phyloP scores from a whole-genome alignment of 1,140 invertebrate species.

The Scylla paramamosain region DNA sequence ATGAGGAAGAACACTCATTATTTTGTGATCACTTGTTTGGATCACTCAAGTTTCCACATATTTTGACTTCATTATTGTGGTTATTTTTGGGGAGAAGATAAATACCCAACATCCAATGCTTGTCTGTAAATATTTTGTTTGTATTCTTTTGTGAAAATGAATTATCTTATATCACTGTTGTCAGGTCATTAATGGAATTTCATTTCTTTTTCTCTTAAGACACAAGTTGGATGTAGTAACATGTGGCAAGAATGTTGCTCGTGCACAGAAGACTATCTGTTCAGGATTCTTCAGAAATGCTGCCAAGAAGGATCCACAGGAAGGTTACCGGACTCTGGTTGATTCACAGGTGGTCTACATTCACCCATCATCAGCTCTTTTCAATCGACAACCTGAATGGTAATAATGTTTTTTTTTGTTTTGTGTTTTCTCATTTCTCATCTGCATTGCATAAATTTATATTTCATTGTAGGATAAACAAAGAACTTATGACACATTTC shows the following conservation, averaged over 20 bases:
- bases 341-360: constrained; percentile 99
- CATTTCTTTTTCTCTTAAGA: constrained; percentile 79
- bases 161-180: not conserved
- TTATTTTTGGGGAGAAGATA: no score
- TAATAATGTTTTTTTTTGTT: not conserved
- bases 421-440: not conserved
- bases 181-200: not conserved
- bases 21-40: no score
- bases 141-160: no score
- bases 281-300: constrained; percentile 99
- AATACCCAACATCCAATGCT: no score
- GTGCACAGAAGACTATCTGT: constrained; percentile 98
- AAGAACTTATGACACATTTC: no score
- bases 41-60: no score
- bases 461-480: no score
- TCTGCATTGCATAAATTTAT: not conserved
- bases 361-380: constrained; percentile 98
- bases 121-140: no score
- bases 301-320: constrained; percentile 99
- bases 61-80: no score
- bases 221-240: constrained; percentile 99
- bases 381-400: constrained; percentile 99
- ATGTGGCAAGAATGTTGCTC: constrained; percentile 96
- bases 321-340: constrained; percentile 98
- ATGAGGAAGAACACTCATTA: no score